These are phyloP conservation scores for Stenoptilia bipunctidactyla DNA, from an alignment of 2,888 invertebrate species.

Conservation along the genomic window DNA sequence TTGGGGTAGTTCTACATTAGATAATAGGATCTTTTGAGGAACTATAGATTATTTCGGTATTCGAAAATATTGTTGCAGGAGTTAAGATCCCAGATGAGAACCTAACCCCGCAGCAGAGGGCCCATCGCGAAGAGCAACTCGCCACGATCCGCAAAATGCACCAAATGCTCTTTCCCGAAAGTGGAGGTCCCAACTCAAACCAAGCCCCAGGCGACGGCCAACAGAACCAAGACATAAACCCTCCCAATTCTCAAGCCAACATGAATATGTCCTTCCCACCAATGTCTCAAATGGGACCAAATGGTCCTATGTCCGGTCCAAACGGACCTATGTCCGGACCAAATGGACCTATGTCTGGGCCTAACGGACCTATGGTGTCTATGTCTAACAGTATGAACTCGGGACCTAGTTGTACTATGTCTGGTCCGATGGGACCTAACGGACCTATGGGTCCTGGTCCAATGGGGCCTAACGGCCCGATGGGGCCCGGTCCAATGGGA, in stretches of 20 bases:
- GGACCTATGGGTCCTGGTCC: constrained; percentile 29
- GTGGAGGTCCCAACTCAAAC: constrained; percentile 47
- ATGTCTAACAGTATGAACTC: constrained; percentile 28
- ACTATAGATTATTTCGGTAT: not conserved
- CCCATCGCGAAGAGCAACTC: constrained; percentile 92
- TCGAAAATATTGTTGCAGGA: constrained; percentile 42
- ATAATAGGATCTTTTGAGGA: too few relatives aligned
- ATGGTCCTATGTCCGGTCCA: constrained; percentile 32
- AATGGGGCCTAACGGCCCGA: constrained; percentile 56
- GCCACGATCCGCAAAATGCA: constrained; percentile 94
- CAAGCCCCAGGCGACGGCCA: constrained; percentile 37
- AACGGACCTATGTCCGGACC: constrained; percentile 30
- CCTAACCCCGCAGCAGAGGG: constrained; percentile 94
- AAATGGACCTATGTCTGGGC: constrained; percentile 28
- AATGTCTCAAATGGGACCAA: constrained; percentile 48
- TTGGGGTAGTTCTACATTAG: too few relatives aligned
- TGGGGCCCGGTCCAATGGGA: constrained; percentile 45
- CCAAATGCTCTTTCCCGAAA: constrained; percentile 91
- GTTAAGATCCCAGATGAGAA: constrained; percentile 97
- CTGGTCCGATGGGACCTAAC: constrained; percentile 48
- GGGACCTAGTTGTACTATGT: constrained; percentile 35
- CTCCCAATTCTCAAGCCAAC: constrained; percentile 48
- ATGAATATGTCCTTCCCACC: constrained; percentile 57
- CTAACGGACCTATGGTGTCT: constrained; percentile 32
- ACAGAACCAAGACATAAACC: constrained; percentile 45